Conservation (phyloP, 92 coral and sea anemone species). For the Pocillopora meandrina region DNA sequence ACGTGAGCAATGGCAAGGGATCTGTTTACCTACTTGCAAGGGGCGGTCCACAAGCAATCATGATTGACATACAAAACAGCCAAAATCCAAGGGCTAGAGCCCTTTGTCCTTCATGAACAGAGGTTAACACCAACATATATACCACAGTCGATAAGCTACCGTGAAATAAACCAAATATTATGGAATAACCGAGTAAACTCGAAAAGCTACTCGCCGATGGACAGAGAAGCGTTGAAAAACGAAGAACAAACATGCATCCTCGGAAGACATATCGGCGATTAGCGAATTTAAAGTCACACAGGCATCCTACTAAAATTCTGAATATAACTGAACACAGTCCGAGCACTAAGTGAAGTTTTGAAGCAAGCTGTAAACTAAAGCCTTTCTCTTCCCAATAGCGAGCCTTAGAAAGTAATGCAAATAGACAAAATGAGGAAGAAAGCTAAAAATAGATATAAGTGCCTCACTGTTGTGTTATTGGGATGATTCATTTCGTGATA, state of each 20-base stretch:
- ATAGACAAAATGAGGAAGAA: not conserved
- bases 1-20: too few relatives aligned
- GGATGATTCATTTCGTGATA: too few relatives aligned
- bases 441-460: not conserved
- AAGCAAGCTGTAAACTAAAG: slow-evolving; percentile 10
- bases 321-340: slow-evolving; percentile 37
- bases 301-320: slow-evolving; percentile 29
- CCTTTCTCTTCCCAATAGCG: slow-evolving; percentile 53
- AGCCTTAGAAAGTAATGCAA: slow-evolving; percentile 14
- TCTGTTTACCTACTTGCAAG: slow-evolving; percentile 28
- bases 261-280: slow-evolving; percentile 31
- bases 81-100: slow-evolving; percentile 42
- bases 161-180: slow-evolving; percentile 34
- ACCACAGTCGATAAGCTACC: slow-evolving; percentile 25
- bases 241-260: slow-evolving; percentile 3
- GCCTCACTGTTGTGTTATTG: not conserved
- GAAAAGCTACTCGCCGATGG: slow-evolving; percentile 2
- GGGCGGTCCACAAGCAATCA: slow-evolving; percentile 41
- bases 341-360: slow-evolving; percentile 34
- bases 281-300: slow-evolving; percentile 14
- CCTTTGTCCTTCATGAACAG: slow-evolving; percentile 30
- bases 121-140: slow-evolving; percentile 22
- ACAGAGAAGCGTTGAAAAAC: slow-evolving; percentile 41
- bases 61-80: slow-evolving; percentile 22
- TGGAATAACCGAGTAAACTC: slow-evolving; percentile 25